Base-by-base conservation (phyloP, 2,113 vertebrate species). In the Struthidea cinerea region DNA sequence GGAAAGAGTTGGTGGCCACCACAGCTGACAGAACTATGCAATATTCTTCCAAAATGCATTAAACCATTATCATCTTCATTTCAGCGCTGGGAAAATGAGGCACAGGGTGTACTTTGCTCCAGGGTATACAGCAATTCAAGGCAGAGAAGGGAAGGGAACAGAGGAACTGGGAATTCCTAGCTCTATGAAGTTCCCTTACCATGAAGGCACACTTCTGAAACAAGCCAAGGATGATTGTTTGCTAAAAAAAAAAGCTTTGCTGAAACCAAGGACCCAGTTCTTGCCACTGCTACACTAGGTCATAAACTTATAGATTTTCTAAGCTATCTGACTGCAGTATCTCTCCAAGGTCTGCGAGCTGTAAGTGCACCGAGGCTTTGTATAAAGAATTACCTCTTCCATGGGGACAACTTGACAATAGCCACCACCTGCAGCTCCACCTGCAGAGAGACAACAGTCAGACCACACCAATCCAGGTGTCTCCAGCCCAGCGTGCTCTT, bases 351-450 rank as follows among this genome's bases (percentile, higher is more conserved):
- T 52, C 70, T 55, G 19, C 24, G 16, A 85, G 63, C 11, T 80
- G 7, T 15, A 68, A 6, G 28, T 55, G 28, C 67, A 73, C 59
- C 33, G 26, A 90, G 22, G 44, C 21, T 84, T 77, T 73, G 32
- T 64, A 67, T 14, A 22, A 63, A 77, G 78, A 84, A 35, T 98
- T 99, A 99, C 99, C 99, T 99, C 99, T 94, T 99, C 99, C 99
- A 99, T 99, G 23, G 99, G 99, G 95, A 99, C 97, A 92, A 99
- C 99, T 94, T 99, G 99, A 81, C 99, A 99, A 93, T 99, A 99
- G 93, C 99, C 99, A 19, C 99, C 99, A 84, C 99, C 99, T 93
- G 99, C 99, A 97, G 99, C 99, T 61, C 99, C 99, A 95, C 99
- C 99, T 99, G 97, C 23, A 95, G 93, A 96, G 59, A 94, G 35